These are phyloP conservation scores for Eremobia ochroleuca DNA, from an alignment of 2,888 invertebrate species.

Conservation along the genomic window DNA sequence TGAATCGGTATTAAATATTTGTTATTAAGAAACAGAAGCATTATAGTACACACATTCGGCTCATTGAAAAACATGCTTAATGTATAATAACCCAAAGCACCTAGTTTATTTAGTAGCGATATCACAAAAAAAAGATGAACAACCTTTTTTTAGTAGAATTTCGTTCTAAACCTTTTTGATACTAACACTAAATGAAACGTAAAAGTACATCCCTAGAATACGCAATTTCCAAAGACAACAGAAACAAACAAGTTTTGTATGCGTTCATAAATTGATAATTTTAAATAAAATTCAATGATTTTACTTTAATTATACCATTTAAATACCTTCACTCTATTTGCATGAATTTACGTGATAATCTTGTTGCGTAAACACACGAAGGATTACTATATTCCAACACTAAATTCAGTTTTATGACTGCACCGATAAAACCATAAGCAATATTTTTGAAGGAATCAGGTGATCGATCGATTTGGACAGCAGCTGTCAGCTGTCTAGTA, in stretches of 20 bases:
- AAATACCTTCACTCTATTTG: neutral
- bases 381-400: neutral
- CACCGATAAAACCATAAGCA: slow-evolving; percentile 23
- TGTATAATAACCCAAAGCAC: neutral
- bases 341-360: neutral
- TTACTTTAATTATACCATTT: neutral
- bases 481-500: slow-evolving; percentile 16
- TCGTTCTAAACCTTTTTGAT: accelerated
- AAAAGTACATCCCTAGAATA: slow-evolving; percentile 23
- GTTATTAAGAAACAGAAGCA: too few relatives aligned
- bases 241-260: neutral
- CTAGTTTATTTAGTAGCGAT: neutral
- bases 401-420: neutral
- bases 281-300: too few relatives aligned
- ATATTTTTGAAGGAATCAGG: slow-evolving; percentile 20
- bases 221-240: slow-evolving; percentile 63
- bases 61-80: neutral
- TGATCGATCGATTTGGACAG: slow-evolving; percentile 36
- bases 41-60: neutral
- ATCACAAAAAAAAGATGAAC: neutral
- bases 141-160: neutral
- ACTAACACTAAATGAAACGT: neutral
- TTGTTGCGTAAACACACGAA: too few relatives aligned
- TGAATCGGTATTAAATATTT: too few relatives aligned
- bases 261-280: slow-evolving; percentile 36